Evolutionary conservation across 2,797 vertebrate genomes (phyloP), one percentile per base, ranked within the genome.

Genomic region (Bufotes viridis): DNA sequence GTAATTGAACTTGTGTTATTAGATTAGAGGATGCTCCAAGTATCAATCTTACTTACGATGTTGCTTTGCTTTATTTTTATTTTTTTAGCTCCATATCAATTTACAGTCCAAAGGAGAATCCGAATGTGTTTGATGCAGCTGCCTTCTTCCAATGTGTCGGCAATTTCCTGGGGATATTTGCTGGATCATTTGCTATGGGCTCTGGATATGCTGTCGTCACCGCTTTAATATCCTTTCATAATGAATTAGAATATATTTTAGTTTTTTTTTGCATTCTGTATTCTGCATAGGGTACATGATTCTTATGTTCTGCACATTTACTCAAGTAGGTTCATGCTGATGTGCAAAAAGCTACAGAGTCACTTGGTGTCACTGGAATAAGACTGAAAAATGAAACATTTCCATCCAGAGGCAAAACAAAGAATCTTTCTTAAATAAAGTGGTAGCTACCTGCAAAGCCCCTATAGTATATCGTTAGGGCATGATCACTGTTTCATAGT

Each of bases 201-300:
- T 96, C 96, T 13, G 92, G 93, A 0, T 97, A 96, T 65, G 95
- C 96, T 61, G 90, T 97, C 86, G 93, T 96, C 92, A 97, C 96
- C 49, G 96, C 96, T 84, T 92, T 97, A 91, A 97, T 97, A 97
- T 97, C 96, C 96, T 97, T 97, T 93, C 12, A n/a, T n/a, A 78
- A 9, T 53, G 10, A 1, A 53, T 76, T 2, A 12, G 5, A 10
- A 10, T 74, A 76, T n/a, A 24, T n/a, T 5, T 17, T 13, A 29
- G 2, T 1, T 29, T 74, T 22, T 3, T 34, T 1, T 20, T 10
- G 17, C 9, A 49, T 74, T 74, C 2, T 49, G 34, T 34, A 15
- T 49, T 26, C 12, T 26, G 13, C 26, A n/a, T 42, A 14, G 53
- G 53, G 53, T 55, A 55, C 53, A 13, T 42, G 42, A 42, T 42